These are phyloP conservation scores for Rynchops niger DNA, from an alignment of 2,113 vertebrate genomes.

Conservation along the genomic window DNA sequence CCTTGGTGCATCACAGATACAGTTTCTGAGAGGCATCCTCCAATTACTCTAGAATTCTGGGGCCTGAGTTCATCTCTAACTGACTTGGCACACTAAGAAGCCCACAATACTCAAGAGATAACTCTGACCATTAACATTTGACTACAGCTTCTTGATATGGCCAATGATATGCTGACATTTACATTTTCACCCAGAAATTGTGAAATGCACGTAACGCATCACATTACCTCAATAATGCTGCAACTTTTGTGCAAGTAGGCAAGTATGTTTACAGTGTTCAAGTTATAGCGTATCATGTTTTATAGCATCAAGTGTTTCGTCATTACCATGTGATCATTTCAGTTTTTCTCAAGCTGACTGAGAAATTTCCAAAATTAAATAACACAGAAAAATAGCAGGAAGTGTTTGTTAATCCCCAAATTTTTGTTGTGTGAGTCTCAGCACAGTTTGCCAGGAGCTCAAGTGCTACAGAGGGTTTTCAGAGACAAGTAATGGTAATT, in stretches of 20 bases:
- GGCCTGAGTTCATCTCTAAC: background rate
- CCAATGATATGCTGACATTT: background rate
- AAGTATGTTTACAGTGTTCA: background rate
- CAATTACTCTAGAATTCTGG: background rate
- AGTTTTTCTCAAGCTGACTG: background rate
- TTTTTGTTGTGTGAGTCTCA: background rate
- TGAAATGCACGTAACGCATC: background rate
- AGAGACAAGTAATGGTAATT: constrained; percentile 5
- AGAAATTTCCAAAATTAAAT: background rate
- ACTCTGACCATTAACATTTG: background rate
- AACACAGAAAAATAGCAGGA: background rate
- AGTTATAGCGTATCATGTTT: background rate
- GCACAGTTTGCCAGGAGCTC: background rate
- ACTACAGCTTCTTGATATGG: background rate
- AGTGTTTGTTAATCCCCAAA: background rate
- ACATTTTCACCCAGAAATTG: background rate
- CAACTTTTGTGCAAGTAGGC: background rate
- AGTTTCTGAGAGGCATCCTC: background rate
- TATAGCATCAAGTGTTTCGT: background rate
- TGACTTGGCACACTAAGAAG: background rate
- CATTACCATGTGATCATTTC: background rate
- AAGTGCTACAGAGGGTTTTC: constrained; percentile 16
- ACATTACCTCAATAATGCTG: background rate
- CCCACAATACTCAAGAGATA: background rate
- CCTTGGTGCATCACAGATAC: background rate